phyloP scores from a whole-genome alignment of 2,888 invertebrate genomes.

The Synanthedon formicaeformis region DNA sequence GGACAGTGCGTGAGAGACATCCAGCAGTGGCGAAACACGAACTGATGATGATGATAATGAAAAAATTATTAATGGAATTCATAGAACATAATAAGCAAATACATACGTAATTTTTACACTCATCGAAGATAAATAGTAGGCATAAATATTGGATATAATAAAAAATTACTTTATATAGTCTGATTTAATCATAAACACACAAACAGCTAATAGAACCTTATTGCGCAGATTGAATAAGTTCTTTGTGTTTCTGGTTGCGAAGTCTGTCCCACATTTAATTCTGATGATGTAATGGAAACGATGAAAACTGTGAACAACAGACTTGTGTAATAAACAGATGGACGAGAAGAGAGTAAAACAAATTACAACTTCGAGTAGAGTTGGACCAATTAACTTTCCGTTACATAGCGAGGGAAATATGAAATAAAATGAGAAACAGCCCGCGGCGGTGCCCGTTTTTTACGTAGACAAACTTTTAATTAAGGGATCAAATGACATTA shows the following conservation, averaged over 20 bases:
- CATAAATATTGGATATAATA: no score
- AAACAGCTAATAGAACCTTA: no score
- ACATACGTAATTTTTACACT: no score
- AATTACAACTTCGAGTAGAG: constrained; percentile 63
- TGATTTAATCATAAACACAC: no score
- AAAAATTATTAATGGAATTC: no score
- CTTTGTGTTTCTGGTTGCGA: background rate
- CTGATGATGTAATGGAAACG: constrained; percentile 16
- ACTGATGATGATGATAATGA: no score
- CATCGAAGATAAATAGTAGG: no score
- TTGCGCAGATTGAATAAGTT: no score
- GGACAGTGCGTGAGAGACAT: no score
- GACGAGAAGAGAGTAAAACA: constrained; percentile 52
- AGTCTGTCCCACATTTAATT: background rate
- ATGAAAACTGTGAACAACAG: constrained; percentile 39
- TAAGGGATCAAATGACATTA: constrained; percentile 70
- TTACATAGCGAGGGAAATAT: constrained; percentile 61
- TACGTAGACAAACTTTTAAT: constrained; percentile 62
- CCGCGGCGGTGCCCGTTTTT: constrained; percentile 43
- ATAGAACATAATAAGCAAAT: no score
- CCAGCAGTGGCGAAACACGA: no score
- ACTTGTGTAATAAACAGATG: constrained; percentile 53
- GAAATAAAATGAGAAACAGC: constrained; percentile 65
- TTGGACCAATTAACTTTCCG: constrained; percentile 68
- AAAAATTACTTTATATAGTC: no score